phyloP scores from a whole-genome alignment of 2,888 invertebrate genomes.

The Aromia moschata region DNA sequence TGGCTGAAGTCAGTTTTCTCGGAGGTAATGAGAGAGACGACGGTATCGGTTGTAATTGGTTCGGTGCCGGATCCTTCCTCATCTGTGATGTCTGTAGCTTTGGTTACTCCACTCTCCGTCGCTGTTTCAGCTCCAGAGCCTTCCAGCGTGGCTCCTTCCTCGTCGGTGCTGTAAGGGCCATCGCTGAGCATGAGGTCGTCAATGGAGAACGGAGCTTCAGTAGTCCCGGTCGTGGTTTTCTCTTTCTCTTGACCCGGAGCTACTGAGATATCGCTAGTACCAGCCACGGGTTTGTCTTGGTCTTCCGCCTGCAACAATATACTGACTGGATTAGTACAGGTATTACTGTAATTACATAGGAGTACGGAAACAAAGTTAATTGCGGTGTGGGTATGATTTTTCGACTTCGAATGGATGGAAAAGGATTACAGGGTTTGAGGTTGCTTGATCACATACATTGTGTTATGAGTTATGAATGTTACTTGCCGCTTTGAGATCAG shows the following conservation, averaged over 20 bases:
- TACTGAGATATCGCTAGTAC: no score
- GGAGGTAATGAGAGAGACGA: constrained; percentile 36
- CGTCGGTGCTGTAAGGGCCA: constrained; percentile 56
- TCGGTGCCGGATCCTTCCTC: constrained; percentile 45
- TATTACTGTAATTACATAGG: no score
- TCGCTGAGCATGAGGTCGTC: constrained; percentile 67
- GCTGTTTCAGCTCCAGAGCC: constrained; percentile 53
- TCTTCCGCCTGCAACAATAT: not conserved
- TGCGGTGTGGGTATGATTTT: no score
- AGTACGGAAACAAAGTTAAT: no score
- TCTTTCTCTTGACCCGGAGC: no score
- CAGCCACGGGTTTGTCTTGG: not conserved
- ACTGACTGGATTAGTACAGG: no score
- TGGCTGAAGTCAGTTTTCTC: not conserved
- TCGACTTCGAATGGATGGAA: no score
- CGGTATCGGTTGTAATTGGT: constrained; percentile 29
- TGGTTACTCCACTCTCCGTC: constrained; percentile 10
- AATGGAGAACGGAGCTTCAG: constrained; percentile 57
- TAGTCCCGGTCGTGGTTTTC: constrained; percentile 4
- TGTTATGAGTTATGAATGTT: no score
- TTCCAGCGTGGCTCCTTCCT: constrained; percentile 33
- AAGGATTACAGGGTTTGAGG: no score
- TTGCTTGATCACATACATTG: no score
- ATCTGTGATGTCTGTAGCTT: constrained; percentile 27
- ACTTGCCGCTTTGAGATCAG: constrained; percentile 21